Evolutionary conservation across 92 coral and sea anemone genomes (phyloP), one percentile per base, ranked within the genome.

Genomic region (Isaurus tuberculatus): DNA sequence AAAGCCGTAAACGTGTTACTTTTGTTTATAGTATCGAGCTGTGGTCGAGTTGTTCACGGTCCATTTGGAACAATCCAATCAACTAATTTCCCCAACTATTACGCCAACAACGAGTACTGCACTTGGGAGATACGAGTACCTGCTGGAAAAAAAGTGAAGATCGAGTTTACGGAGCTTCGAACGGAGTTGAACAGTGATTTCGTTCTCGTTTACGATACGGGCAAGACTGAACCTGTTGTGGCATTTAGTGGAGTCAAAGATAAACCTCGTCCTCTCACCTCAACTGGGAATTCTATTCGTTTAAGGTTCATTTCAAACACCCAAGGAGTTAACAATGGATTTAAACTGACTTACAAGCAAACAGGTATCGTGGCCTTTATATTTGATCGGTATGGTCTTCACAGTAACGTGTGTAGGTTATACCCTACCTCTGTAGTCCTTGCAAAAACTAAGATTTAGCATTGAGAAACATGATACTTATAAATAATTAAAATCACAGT

Each of bases 111-210:
- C 80, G 93, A 94, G 61, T 97, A 97, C 87, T 97, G 99, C 57
- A 97, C 99, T 4, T 97, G 99, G 99, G 89, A 97, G 43, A 94
- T 97, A 58, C 90, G 87, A 20, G 99, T 97, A 5, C 98, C 99
- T 1, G 75, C 64, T n/a, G 99, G 99, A 15, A 97, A 94, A 74
- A 94, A 94, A 75, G 94, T 97, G 9, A 92, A 92, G 19, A 80
- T 97, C 23, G 95, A 90, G 48, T 97, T 97, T 74, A 66, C 86
- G 17, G 97, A 92, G 72, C 72, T 97, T 51, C 88, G 94, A 46
- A 97, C 98, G 16, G 99, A 97, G 43, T 92, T 83, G 60, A 85
- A 79, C 66, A 88, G 88, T 23, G 99, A 97, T 70, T 65, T 86
- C 36, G 88, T 97, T 80, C 75, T 90, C 19, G 67, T 97, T 8